phyloP scores from a whole-genome alignment of 2,888 invertebrate genomes.

The Maniola hyperantus region DNA sequence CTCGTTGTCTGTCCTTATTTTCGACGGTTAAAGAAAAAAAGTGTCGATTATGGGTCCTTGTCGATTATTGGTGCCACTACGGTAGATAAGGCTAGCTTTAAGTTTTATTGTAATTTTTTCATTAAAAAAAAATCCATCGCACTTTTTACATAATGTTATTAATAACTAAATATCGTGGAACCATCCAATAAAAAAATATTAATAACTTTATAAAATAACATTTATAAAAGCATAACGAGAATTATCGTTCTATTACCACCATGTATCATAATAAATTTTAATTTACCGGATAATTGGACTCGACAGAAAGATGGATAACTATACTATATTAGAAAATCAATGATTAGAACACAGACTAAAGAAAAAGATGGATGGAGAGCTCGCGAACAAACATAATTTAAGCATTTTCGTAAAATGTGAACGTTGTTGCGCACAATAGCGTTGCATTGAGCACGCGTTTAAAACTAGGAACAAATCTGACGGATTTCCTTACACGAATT shows the following conservation, averaged over 20 bases:
- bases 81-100: too few relatives aligned
- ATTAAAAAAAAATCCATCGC: too few relatives aligned
- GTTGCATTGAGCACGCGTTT: too few relatives aligned
- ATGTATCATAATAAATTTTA: slow-evolving; percentile 16
- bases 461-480: too few relatives aligned
- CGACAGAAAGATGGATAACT: slow-evolving; percentile 13
- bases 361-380: not conserved
- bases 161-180: too few relatives aligned
- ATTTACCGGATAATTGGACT: slow-evolving; percentile 12
- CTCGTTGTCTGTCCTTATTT: too few relatives aligned
- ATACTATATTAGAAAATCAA: slow-evolving; percentile 5
- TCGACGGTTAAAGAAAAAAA: too few relatives aligned
- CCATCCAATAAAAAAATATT: not conserved
- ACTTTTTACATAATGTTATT: not conserved
- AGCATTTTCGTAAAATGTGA: not conserved
- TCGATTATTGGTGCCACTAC: too few relatives aligned
- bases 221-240: not conserved
- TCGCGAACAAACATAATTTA: not conserved
- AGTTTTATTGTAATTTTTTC: too few relatives aligned
- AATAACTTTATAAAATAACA: not conserved
- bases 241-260: not conserved
- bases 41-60: too few relatives aligned
- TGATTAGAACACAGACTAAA: not conserved
- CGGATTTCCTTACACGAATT: too few relatives aligned
- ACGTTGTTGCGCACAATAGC: too few relatives aligned